Evolutionary conservation across 2,888 invertebrate species (phyloP).

Genomic region (Leptopilina syphax): DNA sequence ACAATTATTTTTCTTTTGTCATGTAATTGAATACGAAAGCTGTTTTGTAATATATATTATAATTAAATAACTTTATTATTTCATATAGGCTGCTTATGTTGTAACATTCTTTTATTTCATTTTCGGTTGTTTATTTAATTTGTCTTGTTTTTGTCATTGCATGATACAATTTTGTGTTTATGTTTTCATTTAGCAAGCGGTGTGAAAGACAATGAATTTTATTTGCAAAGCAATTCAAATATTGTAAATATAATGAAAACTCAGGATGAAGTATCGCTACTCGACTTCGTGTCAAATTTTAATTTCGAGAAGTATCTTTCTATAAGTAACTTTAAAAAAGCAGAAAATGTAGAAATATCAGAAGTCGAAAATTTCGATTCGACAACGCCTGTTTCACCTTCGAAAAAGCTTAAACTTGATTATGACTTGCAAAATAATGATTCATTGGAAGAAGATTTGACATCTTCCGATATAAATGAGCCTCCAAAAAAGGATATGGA

Average conservation of each 20-base stretch:
- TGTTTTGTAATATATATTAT: background rate
- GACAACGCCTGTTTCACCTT: background rate
- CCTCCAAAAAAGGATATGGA: background rate
- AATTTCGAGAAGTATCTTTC: background rate
- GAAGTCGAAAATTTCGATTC: slow-evolving; percentile 4
- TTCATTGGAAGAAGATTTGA: background rate
- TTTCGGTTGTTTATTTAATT: too few species aligned
- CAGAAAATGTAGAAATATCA: background rate
- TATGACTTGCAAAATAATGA: background rate
- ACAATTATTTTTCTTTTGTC: background rate
- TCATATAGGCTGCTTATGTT: too few species aligned
- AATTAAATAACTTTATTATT: background rate
- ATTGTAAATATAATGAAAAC: background rate
- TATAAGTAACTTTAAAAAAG: background rate
- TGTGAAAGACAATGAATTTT: background rate
- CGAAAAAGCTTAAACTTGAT: background rate
- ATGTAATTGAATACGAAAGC: background rate
- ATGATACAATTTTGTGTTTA: background rate
- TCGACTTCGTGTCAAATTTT: slow-evolving; percentile 6
- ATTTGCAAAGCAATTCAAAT: background rate
- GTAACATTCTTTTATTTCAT: too few species aligned
- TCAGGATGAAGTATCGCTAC: background rate
- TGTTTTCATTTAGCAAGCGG: background rate
- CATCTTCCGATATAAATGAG: background rate
- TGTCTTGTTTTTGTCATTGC: too few species aligned